Conservation (phyloP, 2,113 vertebrate genomes). For the Poicephalus gulielmi region DNA sequence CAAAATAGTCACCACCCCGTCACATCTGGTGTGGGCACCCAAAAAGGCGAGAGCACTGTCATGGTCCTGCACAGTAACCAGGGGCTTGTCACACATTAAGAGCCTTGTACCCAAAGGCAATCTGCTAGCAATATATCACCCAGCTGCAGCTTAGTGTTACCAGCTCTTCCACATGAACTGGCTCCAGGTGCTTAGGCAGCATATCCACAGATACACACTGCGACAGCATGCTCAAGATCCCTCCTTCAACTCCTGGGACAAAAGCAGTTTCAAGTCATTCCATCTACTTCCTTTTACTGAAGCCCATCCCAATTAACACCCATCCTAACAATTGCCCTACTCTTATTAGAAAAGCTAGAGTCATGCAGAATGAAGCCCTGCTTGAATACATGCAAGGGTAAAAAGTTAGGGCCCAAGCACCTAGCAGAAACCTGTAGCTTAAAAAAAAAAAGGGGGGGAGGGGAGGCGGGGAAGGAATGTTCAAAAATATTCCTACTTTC, state of each 20-base stretch:
- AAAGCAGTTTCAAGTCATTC: background rate
- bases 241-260: background rate
- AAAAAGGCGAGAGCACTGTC: background rate
- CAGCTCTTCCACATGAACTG: background rate
- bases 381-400: rapidly evolving
- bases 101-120: background rate
- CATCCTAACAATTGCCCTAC: background rate
- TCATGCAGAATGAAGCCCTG: background rate
- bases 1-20: background rate
- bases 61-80: background rate
- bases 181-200: background rate
- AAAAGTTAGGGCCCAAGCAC: background rate
- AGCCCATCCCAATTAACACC: background rate
- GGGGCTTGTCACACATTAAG: rapidly evolving
- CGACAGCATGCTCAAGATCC: background rate
- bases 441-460: rapidly evolving
- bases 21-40: background rate
- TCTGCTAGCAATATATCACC: background rate
- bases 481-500: background rate
- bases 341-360: background rate
- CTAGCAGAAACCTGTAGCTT: background rate
- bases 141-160: background rate
- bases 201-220: background rate
- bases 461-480: rapidly evolving
- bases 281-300: background rate